phyloP scores from a whole-genome alignment of 2,888 invertebrate genomes.

The Orchestes rusci region DNA sequence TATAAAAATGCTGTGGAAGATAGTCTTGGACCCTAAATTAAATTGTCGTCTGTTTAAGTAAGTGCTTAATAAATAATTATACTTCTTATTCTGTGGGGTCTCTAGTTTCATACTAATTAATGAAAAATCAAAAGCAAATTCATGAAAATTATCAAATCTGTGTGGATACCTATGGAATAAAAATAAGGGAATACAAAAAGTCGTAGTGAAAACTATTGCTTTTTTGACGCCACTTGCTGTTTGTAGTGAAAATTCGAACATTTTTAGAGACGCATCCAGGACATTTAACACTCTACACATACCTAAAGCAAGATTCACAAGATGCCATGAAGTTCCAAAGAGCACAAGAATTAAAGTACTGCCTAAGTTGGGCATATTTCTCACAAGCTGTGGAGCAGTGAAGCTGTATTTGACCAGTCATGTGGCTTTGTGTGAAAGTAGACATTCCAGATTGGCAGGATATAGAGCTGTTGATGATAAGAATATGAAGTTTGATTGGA shows the following conservation, averaged over 20 bases:
- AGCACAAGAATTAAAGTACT: neutral
- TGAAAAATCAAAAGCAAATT: too few species aligned
- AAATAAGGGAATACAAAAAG: too few species aligned
- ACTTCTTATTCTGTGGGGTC: too few species aligned
- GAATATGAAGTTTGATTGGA: constrained; percentile 69
- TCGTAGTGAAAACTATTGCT: too few species aligned
- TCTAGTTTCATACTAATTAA: too few species aligned
- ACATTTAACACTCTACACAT: too few species aligned
- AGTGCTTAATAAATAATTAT: too few species aligned
- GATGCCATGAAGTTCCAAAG: neutral
- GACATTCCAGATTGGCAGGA: constrained; percentile 37
- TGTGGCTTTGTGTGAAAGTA: constrained; percentile 34
- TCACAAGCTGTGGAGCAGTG: constrained; percentile 27
- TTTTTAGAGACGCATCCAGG: neutral
- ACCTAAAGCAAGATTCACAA: neutral
- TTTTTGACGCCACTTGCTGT: too few species aligned
- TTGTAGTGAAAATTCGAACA: too few species aligned
- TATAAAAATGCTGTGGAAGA: constrained; percentile 4
- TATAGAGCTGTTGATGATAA: constrained; percentile 42
- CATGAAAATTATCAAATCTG: too few species aligned
- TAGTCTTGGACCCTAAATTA: neutral
- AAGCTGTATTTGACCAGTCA: constrained; percentile 27
- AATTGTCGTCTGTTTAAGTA: neutral
- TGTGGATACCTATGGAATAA: too few species aligned
- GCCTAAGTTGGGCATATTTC: constrained; percentile 24